Conservation (phyloP, 2,113 vertebrate genomes). For the Cololabis saira region DNA sequence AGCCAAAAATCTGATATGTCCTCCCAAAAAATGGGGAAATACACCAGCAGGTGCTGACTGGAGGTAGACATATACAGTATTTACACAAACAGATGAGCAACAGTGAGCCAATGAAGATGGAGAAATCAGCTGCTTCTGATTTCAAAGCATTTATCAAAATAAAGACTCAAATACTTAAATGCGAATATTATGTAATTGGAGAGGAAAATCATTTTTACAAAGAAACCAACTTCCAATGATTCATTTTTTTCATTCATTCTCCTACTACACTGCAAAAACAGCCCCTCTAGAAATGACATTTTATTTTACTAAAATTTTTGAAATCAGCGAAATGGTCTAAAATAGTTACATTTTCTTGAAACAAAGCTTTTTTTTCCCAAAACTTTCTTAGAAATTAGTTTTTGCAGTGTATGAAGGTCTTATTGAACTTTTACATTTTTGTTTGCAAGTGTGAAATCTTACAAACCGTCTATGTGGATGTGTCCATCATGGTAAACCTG, state of each 20-base stretch:
- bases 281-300: no score
- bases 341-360: no score
- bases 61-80: conserved; percentile 8
- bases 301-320: no score
- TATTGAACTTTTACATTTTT: no score
- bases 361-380: no score
- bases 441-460: no score
- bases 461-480: background rate
- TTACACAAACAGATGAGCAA: conserved; percentile 16
- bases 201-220: background rate
- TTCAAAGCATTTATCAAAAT: conserved; percentile 6
- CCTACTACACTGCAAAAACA: no score
- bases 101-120: background rate
- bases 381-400: no score
- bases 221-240: background rate
- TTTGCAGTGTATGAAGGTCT: no score
- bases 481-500: conserved; percentile 24
- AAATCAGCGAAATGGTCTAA: no score
- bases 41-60: conserved; percentile 27
- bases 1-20: conserved; percentile 20
- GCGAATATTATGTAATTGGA: no score
- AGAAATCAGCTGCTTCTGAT: background rate
- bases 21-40: conserved; percentile 21
- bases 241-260: conserved; percentile 16
- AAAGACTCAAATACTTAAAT: background rate